phyloP scores from a whole-genome alignment of 2,888 invertebrate species.

The Cheilosia vulpina region DNA sequence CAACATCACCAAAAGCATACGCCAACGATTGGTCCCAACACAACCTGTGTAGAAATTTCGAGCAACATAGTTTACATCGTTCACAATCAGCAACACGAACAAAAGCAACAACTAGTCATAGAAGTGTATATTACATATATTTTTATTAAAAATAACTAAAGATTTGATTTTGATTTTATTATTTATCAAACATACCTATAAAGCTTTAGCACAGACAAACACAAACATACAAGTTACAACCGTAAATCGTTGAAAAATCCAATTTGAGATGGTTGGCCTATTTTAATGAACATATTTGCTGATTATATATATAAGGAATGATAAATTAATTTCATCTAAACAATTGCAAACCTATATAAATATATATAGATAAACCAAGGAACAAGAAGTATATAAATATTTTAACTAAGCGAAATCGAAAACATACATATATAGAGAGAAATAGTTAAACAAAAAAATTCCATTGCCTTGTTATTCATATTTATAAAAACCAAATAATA shows the following conservation, averaged over 20 bases:
- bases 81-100: constrained; percentile 53
- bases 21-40: constrained; percentile 63
- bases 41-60: constrained; percentile 27
- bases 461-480: constrained; percentile 63
- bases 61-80: constrained; percentile 49
- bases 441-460: constrained; percentile 49
- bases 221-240: not conserved
- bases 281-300: constrained; percentile 45
- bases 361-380: constrained; percentile 1
- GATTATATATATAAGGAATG: constrained; percentile 9
- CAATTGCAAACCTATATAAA: not conserved
- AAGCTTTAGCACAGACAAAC: constrained; percentile 62
- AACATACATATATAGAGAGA: constrained; percentile 9
- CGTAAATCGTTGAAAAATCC: constrained; percentile 24
- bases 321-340: constrained; percentile 24
- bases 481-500: constrained; percentile 18
- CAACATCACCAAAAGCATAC: constrained; percentile 40
- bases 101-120: constrained; percentile 48
- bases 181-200: constrained; percentile 42
- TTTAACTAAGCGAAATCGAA: constrained; percentile 6
- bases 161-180: constrained; percentile 38
- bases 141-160: constrained; percentile 56
- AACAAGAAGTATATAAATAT: constrained; percentile 3
- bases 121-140: constrained; percentile 56
- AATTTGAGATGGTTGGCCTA: constrained; percentile 19